These are phyloP conservation scores for Maniola hyperantus DNA, from an alignment of 2,888 invertebrate species.

Conservation along the genomic window DNA sequence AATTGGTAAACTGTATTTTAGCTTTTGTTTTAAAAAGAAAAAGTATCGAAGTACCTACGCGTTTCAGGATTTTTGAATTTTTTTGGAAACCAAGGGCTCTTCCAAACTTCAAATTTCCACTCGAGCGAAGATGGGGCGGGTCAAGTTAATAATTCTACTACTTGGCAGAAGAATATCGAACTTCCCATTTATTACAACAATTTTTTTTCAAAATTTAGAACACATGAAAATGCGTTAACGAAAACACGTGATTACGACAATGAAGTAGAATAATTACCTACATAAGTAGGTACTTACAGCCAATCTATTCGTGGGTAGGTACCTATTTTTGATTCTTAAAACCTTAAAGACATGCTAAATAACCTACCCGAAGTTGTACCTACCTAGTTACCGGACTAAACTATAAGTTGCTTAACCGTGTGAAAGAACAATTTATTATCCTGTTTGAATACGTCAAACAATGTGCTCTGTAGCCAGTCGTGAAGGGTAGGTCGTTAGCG, in stretches of 20 bases:
- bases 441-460: constrained; percentile 24
- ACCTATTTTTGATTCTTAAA: neutral
- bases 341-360: neutral
- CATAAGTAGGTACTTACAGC: no score
- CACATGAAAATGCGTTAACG: neutral
- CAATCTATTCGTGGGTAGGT: no score
- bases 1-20: no score
- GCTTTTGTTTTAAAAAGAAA: no score
- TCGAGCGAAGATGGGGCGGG: no score
- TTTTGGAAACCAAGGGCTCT: no score
- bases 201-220: neutral
- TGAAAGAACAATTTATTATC: constrained; percentile 29
- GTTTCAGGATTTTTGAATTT: no score
- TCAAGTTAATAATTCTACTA: neutral
- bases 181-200: no score
- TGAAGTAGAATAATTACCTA: neutral
- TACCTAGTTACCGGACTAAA: neutral
- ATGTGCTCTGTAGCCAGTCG: constrained; percentile 32
- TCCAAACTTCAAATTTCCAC: no score
- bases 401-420: constrained; percentile 29
- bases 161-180: neutral
- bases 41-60: no score
- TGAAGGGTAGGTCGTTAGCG: constrained; percentile 54
- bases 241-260: neutral
- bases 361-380: rapidly evolving